Percentiles rank a stretch among this genome's conserved stretches.
These are phyloP conservation scores for Alethe castanea DNA, from an alignment of 2,113 vertebrate genomes.

Conservation along the genomic window DNA sequence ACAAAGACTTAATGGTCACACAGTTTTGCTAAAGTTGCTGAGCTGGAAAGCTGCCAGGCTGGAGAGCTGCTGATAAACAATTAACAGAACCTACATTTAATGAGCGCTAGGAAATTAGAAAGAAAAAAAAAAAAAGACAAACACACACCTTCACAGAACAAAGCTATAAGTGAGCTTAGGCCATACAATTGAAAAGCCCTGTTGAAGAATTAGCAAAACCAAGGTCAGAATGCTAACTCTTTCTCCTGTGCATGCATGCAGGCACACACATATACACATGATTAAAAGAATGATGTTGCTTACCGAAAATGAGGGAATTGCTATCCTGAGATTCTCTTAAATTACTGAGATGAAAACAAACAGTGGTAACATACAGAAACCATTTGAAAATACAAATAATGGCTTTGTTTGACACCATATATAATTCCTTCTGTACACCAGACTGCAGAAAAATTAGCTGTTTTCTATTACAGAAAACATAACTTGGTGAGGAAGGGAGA, in stretches of 20 bases:
- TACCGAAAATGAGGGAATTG: background rate
- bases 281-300: background rate
- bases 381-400: background rate
- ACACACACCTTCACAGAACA: background rate
- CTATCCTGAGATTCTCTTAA: background rate
- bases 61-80: background rate
- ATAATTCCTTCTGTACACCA: background rate
- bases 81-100: background rate
- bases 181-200: background rate
- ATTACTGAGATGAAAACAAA: background rate
- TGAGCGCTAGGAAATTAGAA: background rate
- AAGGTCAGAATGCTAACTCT: background rate
- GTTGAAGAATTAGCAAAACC: background rate
- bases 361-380: background rate
- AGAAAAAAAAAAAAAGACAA: background rate
- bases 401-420: background rate
- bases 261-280: background rate
- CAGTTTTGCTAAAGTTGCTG: background rate
- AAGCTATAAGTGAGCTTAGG: background rate
- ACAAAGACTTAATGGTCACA: background rate
- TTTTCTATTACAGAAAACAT: background rate
- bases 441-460: background rate
- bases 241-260: background rate
- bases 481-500: background rate
- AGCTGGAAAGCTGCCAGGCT: background rate